A percentile compares a stretch with the other conserved stretches of the same genome.
These are phyloP conservation scores for Drosophila vallismaia DNA, from an alignment of 2,888 invertebrate genomes.

Conservation along the genomic window DNA sequence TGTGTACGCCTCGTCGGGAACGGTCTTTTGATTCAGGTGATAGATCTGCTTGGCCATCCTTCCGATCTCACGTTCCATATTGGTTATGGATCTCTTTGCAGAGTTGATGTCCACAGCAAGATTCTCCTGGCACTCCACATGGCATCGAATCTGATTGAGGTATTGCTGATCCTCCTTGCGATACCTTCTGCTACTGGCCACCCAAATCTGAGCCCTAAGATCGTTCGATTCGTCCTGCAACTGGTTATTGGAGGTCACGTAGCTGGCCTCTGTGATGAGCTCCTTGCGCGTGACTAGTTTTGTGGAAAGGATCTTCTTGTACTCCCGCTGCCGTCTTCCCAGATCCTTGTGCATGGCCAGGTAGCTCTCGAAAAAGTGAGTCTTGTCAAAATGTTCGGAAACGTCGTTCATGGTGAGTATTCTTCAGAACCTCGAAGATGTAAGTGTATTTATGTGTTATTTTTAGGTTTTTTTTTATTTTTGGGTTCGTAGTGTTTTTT, in stretches of 20 bases:
- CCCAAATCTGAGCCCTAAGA: slow-evolving; percentile 79
- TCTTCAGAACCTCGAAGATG: not conserved
- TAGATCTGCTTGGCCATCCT: slow-evolving; percentile 76
- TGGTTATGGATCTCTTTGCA: slow-evolving; percentile 72
- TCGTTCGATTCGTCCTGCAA: slow-evolving; percentile 76
- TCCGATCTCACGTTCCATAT: slow-evolving; percentile 78
- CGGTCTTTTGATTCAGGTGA: slow-evolving; percentile 77
- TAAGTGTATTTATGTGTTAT: not conserved
- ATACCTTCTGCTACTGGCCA: slow-evolving; percentile 76
- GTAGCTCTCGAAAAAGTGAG: slow-evolving; percentile 67
- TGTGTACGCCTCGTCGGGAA: slow-evolving; percentile 80
- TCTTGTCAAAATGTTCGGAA: slow-evolving; percentile 57
- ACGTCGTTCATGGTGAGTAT: slow-evolving; percentile 37
- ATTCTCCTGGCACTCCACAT: slow-evolving; percentile 80
- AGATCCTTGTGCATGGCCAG: slow-evolving; percentile 76
- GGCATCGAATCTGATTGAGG: slow-evolving; percentile 72
- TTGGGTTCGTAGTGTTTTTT: not conserved
- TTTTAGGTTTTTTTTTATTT: not conserved
- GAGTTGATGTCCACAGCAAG: slow-evolving; percentile 73
- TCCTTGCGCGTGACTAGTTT: slow-evolving; percentile 76
- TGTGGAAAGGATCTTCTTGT: slow-evolving; percentile 77
- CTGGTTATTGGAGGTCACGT: slow-evolving; percentile 73
- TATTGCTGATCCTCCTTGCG: slow-evolving; percentile 59
- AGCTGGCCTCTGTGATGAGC: slow-evolving; percentile 75
- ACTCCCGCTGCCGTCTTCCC: slow-evolving; percentile 79